These are phyloP conservation scores for Diorhabda carinulata DNA, from an alignment of 1,140 invertebrate genomes.

Conservation along the genomic window DNA sequence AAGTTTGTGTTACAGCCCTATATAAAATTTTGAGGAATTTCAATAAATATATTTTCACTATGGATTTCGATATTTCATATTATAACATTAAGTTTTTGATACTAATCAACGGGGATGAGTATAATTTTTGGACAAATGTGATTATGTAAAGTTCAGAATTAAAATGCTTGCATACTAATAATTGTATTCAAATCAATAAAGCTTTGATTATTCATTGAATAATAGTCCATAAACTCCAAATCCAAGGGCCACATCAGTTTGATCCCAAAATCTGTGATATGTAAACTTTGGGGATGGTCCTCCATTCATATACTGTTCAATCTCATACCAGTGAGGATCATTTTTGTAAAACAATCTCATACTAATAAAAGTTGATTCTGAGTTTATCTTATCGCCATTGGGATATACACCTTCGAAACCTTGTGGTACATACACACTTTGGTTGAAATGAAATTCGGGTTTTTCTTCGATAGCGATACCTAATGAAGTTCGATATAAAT, in stretches of 20 bases:
- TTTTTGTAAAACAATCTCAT: slow-evolving; percentile 27
- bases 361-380: slow-evolving; percentile 23
- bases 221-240: slow-evolving; percentile 27
- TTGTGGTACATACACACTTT: slow-evolving; percentile 26
- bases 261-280: slow-evolving; percentile 30
- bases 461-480: slow-evolving; percentile 23
- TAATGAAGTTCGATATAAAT: slow-evolving; percentile 14
- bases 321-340: slow-evolving; percentile 24
- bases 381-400: slow-evolving; percentile 26
- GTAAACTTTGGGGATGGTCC: slow-evolving; percentile 23
- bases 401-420: slow-evolving; percentile 26
- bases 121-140: no score
- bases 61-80: no score
- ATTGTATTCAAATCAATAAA: neutral
- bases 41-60: no score
- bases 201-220: slow-evolving; percentile 23
- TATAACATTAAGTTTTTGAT: no score
- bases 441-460: slow-evolving; percentile 23
- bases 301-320: slow-evolving; percentile 22
- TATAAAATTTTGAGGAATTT: no score
- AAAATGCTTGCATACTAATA: no score
- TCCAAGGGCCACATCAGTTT: slow-evolving; percentile 25
- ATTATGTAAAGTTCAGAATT: no score
- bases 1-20: no score
- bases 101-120: no score